These are phyloP conservation scores for Crepidodera aurea DNA, from an alignment of 2,888 invertebrate genomes.

Conservation along the genomic window DNA sequence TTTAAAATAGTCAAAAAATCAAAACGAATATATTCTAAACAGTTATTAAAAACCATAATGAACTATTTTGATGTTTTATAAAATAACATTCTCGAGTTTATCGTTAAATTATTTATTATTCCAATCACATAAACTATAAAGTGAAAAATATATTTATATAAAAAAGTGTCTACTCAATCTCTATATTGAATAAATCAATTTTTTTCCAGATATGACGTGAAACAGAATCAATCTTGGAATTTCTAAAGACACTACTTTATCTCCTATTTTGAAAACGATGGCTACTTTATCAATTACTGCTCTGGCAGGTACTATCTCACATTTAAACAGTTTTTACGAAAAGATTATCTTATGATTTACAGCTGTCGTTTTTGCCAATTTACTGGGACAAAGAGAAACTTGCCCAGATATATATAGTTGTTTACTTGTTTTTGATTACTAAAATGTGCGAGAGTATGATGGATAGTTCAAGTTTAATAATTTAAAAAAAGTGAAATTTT, in stretches of 20 bases:
- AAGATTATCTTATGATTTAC: conserved; percentile 36
- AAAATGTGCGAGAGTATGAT: conserved; percentile 30
- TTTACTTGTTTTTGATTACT: conserved; percentile 37
- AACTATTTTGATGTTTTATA: too few relatives aligned
- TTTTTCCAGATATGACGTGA: background rate
- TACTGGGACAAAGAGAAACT: conserved; percentile 35
- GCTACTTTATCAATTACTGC: conserved; percentile 8
- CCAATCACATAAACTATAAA: too few relatives aligned
- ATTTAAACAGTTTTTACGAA: conserved; percentile 19
- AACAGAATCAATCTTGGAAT: background rate
- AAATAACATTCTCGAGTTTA: too few relatives aligned
- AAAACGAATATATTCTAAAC: too few relatives aligned
- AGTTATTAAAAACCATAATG: too few relatives aligned
- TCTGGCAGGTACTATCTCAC: conserved; percentile 26
- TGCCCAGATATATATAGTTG: conserved; percentile 23
- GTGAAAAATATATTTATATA: too few relatives aligned
- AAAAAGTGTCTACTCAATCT: too few relatives aligned
- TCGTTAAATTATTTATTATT: too few relatives aligned
- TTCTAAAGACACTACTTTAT: conserved; percentile 3
- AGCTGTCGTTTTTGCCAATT: conserved; percentile 32
- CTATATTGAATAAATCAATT: background rate
- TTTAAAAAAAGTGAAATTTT: conserved; percentile 38
- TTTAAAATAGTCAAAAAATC: too few relatives aligned
- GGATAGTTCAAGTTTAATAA: conserved; percentile 35
- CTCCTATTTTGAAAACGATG: background rate